Base-by-base conservation (phyloP, 2,113 vertebrate species). In the Aldabrachelys gigantea region DNA sequence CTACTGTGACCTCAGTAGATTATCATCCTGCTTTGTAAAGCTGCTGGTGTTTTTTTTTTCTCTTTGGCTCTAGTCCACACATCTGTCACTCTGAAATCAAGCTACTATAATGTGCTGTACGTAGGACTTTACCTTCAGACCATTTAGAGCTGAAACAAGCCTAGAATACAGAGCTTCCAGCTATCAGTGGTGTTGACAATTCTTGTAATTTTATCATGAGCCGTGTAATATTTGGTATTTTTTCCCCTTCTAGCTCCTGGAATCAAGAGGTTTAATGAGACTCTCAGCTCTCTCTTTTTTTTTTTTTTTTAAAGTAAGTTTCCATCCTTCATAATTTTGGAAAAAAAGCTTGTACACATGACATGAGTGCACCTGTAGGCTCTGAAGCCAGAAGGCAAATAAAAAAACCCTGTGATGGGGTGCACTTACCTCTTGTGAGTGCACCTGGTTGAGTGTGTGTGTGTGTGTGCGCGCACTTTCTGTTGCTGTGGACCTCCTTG, bases 301-400 rank as follows among this genome's bases (percentile, higher is more conserved):
- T 88, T 87, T 81, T 81, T 13, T 81, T n/a, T 54, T 86, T 44
- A 44, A 89, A 83, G 90, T 85, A 92, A 95, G 93, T 52, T 52
- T 52, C 16, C 50, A 52, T 52, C 19, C 75, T n/a, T 81, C 2
- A 0, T 8, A 4, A 76, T 62, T 72, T 50, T 31, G 84, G 57
- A 79, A 92, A 92, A 92, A 93, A 44, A 91, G 13, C 90, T 91
- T 94, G 83, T 29, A 76, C 85, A 57, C 47, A 16, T 59, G 10
- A 62, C 59, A 80, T 59, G 27, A 92, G 79, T 31, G 5, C 10
- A 13, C 17, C 78, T 12, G 80, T 95, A 93, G 57, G 49, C 50
- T 82, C 93, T 31, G n/a, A 95, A 86, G 59, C 8, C 59, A 82
- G 78, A 84, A 89, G 89, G 76, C 16, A 89, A 94, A 91, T 88